Percentiles rank a stretch among this genome's conserved stretches.
Evolutionary conservation across 1,140 invertebrate genomes (phyloP).

Genomic region (Hydropsyche tenuis): DNA sequence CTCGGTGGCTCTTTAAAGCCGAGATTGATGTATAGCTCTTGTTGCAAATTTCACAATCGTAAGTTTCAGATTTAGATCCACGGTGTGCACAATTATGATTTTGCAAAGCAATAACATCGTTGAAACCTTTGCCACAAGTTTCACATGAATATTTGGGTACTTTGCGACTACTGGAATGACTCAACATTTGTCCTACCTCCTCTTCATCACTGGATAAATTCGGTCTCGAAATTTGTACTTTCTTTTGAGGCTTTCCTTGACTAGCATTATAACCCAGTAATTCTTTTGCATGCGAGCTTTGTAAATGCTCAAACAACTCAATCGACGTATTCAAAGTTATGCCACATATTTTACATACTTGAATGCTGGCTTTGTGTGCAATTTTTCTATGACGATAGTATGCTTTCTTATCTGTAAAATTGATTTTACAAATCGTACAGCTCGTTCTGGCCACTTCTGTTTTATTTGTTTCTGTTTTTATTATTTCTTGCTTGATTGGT

Average conservation of each 20-base stretch:
- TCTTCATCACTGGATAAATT: constrained; percentile 55
- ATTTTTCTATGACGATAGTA: constrained; percentile 62
- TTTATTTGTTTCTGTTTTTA: constrained; percentile 52
- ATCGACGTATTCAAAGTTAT: constrained; percentile 59
- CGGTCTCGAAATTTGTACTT: background rate
- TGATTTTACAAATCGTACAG: constrained; percentile 63
- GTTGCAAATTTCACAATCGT: constrained; percentile 66
- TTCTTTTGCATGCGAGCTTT: constrained; percentile 59
- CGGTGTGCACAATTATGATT: constrained; percentile 60
- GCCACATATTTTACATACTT: constrained; percentile 62
- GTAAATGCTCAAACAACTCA: constrained; percentile 61
- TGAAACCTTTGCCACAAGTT: constrained; percentile 60
- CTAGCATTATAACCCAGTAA: constrained; percentile 59
- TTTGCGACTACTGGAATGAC: constrained; percentile 56
- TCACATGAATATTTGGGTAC: constrained; percentile 60
- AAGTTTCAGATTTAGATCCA: constrained; percentile 55
- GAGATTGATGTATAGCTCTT: constrained; percentile 65
- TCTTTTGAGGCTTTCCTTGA: constrained; percentile 56
- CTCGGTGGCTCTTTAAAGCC: constrained; percentile 66
- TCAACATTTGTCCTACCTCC: constrained; percentile 53
- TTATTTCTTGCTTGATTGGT: constrained; percentile 8
- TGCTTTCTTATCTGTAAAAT: constrained; percentile 61
- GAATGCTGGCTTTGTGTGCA: constrained; percentile 58
- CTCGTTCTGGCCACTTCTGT: constrained; percentile 52
- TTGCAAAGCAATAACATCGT: constrained; percentile 58